Conservation (phyloP, 2,797 vertebrate genomes). For the Xenentodon cancila region DNA sequence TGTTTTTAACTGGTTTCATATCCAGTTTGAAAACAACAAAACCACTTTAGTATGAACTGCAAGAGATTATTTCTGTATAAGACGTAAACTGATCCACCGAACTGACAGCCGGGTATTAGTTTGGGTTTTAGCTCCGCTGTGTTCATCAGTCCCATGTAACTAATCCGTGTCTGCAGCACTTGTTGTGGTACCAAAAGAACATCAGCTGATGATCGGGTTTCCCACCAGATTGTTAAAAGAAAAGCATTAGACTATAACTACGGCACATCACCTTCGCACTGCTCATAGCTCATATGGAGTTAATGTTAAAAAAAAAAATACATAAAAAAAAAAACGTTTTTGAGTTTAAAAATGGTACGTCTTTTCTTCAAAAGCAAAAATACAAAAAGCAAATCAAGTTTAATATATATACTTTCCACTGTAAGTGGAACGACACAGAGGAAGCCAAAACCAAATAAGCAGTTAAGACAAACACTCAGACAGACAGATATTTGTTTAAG, state of each 20-base stretch:
- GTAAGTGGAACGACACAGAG: too few relatives aligned
- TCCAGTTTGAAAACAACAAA: too few relatives aligned
- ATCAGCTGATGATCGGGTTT: conserved; percentile 69
- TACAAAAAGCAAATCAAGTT: too few relatives aligned
- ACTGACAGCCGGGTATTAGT: conserved; percentile 1
- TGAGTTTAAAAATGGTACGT: too few relatives aligned
- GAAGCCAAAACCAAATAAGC: neutral
- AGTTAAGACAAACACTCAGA: neutral
- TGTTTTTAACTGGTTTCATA: too few relatives aligned
- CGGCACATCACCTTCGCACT: conserved; percentile 31
- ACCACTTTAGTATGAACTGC: too few relatives aligned
- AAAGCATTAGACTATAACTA: conserved; percentile 63
- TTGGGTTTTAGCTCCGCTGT: too few relatives aligned
- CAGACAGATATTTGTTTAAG: conserved; percentile 6
- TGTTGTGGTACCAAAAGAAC: conserved; percentile 58
- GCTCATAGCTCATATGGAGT: conserved; percentile 4
- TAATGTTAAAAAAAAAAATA: neutral
- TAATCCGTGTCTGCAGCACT: conserved; percentile 61
- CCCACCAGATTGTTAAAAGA: conserved; percentile 58
- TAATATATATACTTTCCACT: too few relatives aligned
- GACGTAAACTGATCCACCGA: neutral
- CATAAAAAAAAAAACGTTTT: too few relatives aligned
- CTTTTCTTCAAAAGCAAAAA: too few relatives aligned
- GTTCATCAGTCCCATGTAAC: conserved; percentile 32
- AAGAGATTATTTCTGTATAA: too few relatives aligned